Evolutionary conservation across 1,140 invertebrate species (phyloP).

Genomic region (Notospermus geniculatus): DNA sequence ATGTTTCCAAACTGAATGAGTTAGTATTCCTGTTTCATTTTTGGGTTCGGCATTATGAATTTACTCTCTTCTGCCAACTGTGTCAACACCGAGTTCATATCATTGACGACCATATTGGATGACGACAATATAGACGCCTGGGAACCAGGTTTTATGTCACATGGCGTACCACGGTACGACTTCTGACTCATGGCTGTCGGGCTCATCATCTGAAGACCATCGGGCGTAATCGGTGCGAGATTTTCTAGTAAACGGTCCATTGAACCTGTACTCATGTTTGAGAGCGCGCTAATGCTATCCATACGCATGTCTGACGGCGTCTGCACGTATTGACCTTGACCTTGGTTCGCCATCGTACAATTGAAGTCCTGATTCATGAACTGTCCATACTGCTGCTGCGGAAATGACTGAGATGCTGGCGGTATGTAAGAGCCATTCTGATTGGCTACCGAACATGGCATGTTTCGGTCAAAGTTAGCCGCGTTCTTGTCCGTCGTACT

Average conservation of each 20-base stretch:
- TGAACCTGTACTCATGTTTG: slow-evolving; percentile 9
- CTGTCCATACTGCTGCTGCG: not conserved
- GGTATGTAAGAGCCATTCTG: not conserved
- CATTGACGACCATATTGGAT: slow-evolving; percentile 90
- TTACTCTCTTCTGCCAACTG: slow-evolving; percentile 89
- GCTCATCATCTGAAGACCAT: slow-evolving; percentile 13
- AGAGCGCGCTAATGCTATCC: slow-evolving; percentile 7
- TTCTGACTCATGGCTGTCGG: slow-evolving; percentile 30
- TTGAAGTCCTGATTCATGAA: too few species aligned
- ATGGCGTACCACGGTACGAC: slow-evolving; percentile 48
- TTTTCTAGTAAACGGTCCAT: not conserved
- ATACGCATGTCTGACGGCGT: slow-evolving; percentile 1
- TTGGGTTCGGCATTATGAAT: slow-evolving; percentile 49
- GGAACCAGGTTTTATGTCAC: slow-evolving; percentile 12
- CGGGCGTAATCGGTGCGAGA: slow-evolving; percentile 10
- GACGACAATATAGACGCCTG: slow-evolving; percentile 56
- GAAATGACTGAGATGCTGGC: slow-evolving; percentile 13
- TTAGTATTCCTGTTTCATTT: too few species aligned
- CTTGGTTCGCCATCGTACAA: too few species aligned
- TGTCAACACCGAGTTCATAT: slow-evolving; percentile 87
- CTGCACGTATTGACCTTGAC: too few species aligned
- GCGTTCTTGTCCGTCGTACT: slow-evolving; percentile 50
- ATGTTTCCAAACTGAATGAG: too few species aligned
- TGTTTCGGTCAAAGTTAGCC: too few species aligned
- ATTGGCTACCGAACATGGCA: too few species aligned